Base-by-base conservation (phyloP, 1,140 invertebrate species). In the Armadillidium nasatum region DNA sequence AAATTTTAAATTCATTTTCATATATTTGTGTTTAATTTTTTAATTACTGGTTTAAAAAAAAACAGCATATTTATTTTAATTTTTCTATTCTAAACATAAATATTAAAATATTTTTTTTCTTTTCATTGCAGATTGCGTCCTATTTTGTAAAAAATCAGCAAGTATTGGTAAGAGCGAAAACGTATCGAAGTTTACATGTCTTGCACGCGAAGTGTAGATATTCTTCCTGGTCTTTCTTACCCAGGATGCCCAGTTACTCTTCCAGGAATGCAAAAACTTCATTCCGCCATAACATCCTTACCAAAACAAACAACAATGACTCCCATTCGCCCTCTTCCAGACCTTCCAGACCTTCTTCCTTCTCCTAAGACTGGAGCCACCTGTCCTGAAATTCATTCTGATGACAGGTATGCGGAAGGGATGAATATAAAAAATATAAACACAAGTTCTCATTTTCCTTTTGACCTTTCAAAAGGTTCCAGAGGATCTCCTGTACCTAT, bases 291-390 rank as follows among this genome's bases (percentile, higher is more conserved):
- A 3, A 60, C 50, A 7, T 13, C 50, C 7, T 19, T 60, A 60
- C 50, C 50, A 60, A 60, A 19, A 60, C 50, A 60, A 60, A 60
- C 50, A 7, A 60, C 50, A 60, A 60, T 60, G 50, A 19, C 50
- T 3, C 19, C 50, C 19, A 15, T 60, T 13, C 50, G 50, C 19
- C 50, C 50, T 60, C 50, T 60, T 60, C 50, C 50, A 60, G 50
- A 60, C 50, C 33, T 73, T 22, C 72, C 72, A 23, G 46, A 73
- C 46, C 60, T 75, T n/a, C 73, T 75, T 4, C 73, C 73, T 23
- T 75, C 73, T n/a, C 73, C 73, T 4, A 75, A 68, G 67, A 67
- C 73, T 19, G 73, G 60, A 15, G 66, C 73, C 19, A 60, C 60
- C 10, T 75, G 73, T 69, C 73, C 73, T 9, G 73, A 75, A 15